phyloP scores from a whole-genome alignment of 2,797 vertebrate species.

The Gadopsis marmoratus region DNA sequence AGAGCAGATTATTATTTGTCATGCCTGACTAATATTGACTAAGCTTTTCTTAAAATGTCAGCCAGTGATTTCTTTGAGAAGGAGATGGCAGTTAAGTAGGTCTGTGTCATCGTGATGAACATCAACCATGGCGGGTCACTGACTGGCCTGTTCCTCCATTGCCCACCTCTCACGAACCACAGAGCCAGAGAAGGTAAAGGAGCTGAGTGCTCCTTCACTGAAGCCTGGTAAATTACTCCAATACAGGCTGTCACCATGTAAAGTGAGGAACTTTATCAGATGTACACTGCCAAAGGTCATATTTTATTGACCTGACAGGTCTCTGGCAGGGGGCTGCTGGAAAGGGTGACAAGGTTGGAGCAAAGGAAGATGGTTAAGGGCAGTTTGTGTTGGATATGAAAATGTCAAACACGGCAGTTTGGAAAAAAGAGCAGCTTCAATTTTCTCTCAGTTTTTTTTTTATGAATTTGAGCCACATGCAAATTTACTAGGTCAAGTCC shows the following conservation, averaged over 20 bases:
- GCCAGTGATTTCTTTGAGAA: constrained; percentile 77
- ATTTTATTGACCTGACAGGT: constrained; percentile 76
- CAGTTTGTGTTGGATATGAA: constrained; percentile 56
- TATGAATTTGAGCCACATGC: constrained; percentile 16
- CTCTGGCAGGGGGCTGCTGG: constrained; percentile 53
- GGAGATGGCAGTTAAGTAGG: constrained; percentile 84
- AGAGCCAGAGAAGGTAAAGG: constrained; percentile 63
- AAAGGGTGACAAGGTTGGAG: constrained; percentile 43
- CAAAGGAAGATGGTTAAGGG: constrained; percentile 50
- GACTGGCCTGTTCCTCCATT: constrained; percentile 76
- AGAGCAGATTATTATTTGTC: constrained; percentile 51
- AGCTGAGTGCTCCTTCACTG: constrained; percentile 77
- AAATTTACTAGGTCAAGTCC: background rate
- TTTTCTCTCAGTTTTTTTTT: constrained; percentile 2
- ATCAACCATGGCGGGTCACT: constrained; percentile 79
- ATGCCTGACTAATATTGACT: constrained; percentile 61
- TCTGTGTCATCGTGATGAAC: constrained; percentile 85
- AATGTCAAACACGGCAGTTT: constrained; percentile 52
- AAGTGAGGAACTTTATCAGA: constrained; percentile 82
- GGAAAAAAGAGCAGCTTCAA: constrained; percentile 5
- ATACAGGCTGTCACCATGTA: constrained; percentile 51
- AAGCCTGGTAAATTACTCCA: constrained; percentile 71
- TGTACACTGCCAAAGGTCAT: constrained; percentile 75
- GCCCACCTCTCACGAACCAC: constrained; percentile 77
- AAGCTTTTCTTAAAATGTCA: constrained; percentile 73